Evolutionary conservation across 2,113 vertebrate species (phyloP).

Genomic region (Glareola pratincola): DNA sequence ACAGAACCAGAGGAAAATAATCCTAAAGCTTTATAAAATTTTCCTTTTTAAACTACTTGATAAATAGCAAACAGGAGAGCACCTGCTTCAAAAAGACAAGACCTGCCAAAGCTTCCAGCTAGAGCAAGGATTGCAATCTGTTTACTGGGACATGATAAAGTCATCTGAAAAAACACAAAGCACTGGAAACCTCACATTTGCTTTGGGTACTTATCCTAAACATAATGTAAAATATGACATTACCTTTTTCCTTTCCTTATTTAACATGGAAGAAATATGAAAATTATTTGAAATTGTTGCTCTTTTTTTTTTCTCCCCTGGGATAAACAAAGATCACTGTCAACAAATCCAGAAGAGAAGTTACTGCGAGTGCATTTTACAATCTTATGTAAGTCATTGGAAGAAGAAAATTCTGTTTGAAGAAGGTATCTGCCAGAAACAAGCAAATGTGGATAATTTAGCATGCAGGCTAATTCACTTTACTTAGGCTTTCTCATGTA

Average conservation of each 20-base stretch:
- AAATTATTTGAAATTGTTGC: conserved; percentile 3
- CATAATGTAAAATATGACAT: not conserved
- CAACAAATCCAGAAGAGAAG: not conserved
- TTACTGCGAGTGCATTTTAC: not conserved
- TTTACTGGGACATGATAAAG: not conserved
- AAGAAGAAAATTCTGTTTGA: not conserved
- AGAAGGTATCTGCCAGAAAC: not conserved
- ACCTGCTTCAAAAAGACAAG: conserved; percentile 1
- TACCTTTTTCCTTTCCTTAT: conserved; percentile 10
- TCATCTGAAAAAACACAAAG: conserved; percentile 42
- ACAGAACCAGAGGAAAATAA: not conserved
- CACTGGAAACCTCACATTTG: conserved; percentile 38
- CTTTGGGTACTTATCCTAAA: conserved; percentile 54
- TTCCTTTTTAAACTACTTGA: conserved; percentile 5
- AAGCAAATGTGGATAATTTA: not conserved
- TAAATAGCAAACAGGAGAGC: conserved; percentile 38
- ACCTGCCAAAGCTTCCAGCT: conserved; percentile 50
- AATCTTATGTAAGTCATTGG: not conserved
- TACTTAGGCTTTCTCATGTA: not conserved
- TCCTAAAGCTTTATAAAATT: not conserved
- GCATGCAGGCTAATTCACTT: not conserved
- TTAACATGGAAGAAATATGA: not conserved
- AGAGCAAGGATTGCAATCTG: conserved; percentile 1
- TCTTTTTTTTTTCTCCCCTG: not conserved
- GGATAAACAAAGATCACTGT: not conserved